These are phyloP conservation scores for Heliothis virescens DNA, from an alignment of 1,140 invertebrate genomes.

Conservation along the genomic window DNA sequence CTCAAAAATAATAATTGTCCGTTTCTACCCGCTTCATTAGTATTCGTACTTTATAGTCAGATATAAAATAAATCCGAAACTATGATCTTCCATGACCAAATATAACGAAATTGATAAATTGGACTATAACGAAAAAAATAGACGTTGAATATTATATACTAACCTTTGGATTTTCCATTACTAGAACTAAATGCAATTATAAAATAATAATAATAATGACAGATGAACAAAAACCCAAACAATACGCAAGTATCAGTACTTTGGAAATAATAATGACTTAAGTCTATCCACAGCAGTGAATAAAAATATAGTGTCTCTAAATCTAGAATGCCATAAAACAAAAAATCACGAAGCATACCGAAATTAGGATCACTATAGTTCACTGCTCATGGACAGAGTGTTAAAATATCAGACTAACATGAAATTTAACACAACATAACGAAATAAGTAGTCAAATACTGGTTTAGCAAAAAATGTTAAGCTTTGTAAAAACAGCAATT, in stretches of 20 bases:
- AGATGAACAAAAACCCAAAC: constrained; percentile 76
- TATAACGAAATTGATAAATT: constrained; percentile 58
- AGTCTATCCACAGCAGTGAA: constrained; percentile 77
- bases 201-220: constrained; percentile 75
- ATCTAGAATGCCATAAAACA: constrained; percentile 64
- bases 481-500: constrained; percentile 85
- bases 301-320: constrained; percentile 50
- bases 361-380: constrained; percentile 65
- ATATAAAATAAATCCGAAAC: constrained; percentile 52
- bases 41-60: constrained; percentile 29
- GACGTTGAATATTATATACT: constrained; percentile 77
- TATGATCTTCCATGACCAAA: constrained; percentile 60
- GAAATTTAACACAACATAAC: constrained; percentile 85
- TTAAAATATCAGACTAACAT: constrained; percentile 78
- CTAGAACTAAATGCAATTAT: constrained; percentile 86
- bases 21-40: constrained; percentile 11
- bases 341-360: constrained; percentile 68
- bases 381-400: constrained; percentile 72
- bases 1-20: constrained; percentile 26
- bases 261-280: constrained; percentile 81
- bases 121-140: constrained; percentile 70
- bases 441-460: constrained; percentile 84
- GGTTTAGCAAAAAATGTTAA: constrained; percentile 86
- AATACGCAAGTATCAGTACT: constrained; percentile 83
- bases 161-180: constrained; percentile 86